These are phyloP conservation scores for Microtus oregoni DNA, from an alignment of 2,113 vertebrate genomes.

Conservation along the genomic window DNA sequence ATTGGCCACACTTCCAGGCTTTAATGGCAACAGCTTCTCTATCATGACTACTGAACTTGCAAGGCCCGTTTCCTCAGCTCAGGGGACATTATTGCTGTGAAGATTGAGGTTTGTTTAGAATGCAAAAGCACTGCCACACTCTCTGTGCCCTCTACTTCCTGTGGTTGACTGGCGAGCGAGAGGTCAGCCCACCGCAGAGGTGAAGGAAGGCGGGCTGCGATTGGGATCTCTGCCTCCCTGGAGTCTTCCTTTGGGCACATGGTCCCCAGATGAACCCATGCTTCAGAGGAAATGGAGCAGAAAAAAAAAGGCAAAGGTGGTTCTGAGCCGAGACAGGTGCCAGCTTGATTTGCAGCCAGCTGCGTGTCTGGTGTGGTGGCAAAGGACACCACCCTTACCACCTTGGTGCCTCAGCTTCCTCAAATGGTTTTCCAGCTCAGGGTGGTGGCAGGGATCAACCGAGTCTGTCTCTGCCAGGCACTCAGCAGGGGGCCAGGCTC, in stretches of 20 bases:
- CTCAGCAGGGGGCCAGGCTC: neutral
- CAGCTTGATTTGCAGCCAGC: neutral
- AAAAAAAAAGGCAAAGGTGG: neutral
- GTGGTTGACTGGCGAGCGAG: neutral
- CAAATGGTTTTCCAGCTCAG: neutral
- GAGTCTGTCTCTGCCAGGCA: constrained; percentile 6
- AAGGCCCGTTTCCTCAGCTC: neutral
- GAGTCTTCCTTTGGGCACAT: neutral
- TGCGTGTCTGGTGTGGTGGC: neutral
- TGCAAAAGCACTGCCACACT: neutral
- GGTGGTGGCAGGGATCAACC: neutral
- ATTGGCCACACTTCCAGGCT: too few relatives aligned
- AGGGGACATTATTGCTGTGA: neutral
- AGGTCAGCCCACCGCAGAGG: neutral
- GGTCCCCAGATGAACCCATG: neutral
- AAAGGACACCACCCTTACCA: neutral
- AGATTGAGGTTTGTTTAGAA: neutral
- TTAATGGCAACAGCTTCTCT: neutral
- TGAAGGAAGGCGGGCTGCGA: neutral
- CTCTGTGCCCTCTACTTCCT: neutral
- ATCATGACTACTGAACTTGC: neutral
- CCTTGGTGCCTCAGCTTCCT: neutral
- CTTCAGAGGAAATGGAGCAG: neutral
- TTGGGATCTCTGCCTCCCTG: neutral
- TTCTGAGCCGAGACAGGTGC: neutral